Evolutionary conservation across 1,140 invertebrate genomes (phyloP).

Genomic region (Neodiprion pinetum): DNA sequence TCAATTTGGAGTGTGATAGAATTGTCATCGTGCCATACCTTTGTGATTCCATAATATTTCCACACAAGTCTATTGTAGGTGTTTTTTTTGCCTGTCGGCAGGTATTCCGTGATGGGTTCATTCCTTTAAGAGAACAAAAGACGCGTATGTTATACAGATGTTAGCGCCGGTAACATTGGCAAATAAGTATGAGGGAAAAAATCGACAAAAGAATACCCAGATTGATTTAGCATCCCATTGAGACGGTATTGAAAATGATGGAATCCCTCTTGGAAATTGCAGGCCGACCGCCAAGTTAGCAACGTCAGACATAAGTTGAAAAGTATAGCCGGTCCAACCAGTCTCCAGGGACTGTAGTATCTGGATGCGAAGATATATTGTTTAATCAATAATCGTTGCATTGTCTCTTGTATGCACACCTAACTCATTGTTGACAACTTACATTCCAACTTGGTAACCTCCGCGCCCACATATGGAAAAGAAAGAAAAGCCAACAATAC

Average conservation of each 20-base stretch:
- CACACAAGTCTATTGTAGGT: conserved; percentile 24
- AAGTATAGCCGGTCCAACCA: neutral
- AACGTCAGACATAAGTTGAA: neutral
- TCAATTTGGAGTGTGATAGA: conserved; percentile 7
- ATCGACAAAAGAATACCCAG: neutral
- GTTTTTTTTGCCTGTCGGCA: conserved; percentile 20
- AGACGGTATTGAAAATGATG: neutral
- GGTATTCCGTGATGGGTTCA: conserved; percentile 30
- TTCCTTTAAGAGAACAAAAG: conserved; percentile 23
- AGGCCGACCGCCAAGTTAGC: neutral
- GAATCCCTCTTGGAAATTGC: neutral
- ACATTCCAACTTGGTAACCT: conserved; percentile 34
- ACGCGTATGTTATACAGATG: neutral
- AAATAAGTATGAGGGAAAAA: neutral
- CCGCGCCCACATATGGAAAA: conserved; percentile 43
- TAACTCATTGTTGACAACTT: conserved; percentile 23
- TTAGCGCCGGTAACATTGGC: no score
- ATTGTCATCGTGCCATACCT: conserved; percentile 21
- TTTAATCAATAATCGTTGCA: neutral
- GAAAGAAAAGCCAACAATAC: conserved; percentile 35
- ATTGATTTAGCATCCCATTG: neutral
- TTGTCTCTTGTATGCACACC: conserved; percentile 15
- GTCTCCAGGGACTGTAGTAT: neutral
- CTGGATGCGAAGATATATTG: neutral
- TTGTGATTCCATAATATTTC: conserved; percentile 18